Evolutionary conservation across 1,140 invertebrate genomes (phyloP).

Genomic region (Melanaphis sacchari): DNA sequence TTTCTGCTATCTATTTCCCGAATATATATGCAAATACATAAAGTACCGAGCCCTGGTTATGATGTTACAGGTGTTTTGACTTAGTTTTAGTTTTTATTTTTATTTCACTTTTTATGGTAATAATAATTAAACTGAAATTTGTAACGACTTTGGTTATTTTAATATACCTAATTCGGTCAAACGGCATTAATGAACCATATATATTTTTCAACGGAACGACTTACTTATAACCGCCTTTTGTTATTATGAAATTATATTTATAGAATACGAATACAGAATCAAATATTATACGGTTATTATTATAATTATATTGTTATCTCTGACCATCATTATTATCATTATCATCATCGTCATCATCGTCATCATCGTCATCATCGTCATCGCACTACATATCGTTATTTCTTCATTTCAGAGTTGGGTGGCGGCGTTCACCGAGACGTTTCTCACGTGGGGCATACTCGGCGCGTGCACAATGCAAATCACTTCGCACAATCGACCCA

Average conservation of each 20-base stretch:
- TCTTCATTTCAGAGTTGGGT: constrained; percentile 76
- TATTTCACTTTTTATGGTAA: neutral
- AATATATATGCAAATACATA: too few species aligned
- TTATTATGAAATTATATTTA: neutral
- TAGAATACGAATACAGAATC: neutral
- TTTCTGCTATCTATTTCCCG: too few species aligned
- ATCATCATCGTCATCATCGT: too few species aligned
- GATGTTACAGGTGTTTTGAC: neutral
- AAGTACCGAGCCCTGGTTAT: too few species aligned
- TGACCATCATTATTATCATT: neutral
- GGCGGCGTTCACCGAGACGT: constrained; percentile 85
- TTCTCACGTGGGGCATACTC: constrained; percentile 88
- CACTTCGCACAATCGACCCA: constrained; percentile 75
- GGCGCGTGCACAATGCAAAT: constrained; percentile 82
- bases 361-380: too few species aligned
- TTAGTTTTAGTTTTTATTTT: neutral
- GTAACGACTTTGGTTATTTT: neutral
- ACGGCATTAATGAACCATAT: neutral
- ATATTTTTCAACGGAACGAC: neutral
- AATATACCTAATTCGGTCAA: neutral
- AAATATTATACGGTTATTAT: neutral
- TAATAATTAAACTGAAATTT: neutral
- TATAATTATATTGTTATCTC: neutral
- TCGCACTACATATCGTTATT: neutral
- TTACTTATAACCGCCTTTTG: too few species aligned